These are phyloP conservation scores for Cyprinodon brontotheroides DNA, from an alignment of 2,113 vertebrate genomes.

Conservation along the genomic window DNA sequence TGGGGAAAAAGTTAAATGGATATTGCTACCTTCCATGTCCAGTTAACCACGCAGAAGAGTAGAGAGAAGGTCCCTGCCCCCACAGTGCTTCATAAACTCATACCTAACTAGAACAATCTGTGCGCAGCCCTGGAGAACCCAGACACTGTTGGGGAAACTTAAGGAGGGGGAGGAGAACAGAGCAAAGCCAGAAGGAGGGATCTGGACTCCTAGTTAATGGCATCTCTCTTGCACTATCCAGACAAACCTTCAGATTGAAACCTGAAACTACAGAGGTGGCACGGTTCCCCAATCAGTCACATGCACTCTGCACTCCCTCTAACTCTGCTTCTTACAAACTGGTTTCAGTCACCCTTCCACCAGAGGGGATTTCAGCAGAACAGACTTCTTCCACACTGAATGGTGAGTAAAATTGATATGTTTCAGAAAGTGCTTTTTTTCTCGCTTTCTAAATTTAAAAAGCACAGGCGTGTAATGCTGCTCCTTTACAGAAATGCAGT, in stretches of 20 bases:
- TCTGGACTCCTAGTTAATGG: constrained; percentile 50
- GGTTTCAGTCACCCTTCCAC: constrained; percentile 24
- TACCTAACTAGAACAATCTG: constrained; percentile 94
- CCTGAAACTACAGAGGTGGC: constrained; percentile 62
- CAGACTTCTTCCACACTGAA: constrained; percentile 25
- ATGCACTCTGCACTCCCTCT: constrained; percentile 15
- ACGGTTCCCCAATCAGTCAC: constrained; percentile 30
- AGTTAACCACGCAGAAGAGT: constrained; percentile 37
- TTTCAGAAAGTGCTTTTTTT: not conserved
- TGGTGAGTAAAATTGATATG: constrained; percentile 60
- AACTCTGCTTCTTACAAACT: constrained; percentile 39
- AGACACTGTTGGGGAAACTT: constrained; percentile 52
- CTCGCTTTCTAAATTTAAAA: not conserved
- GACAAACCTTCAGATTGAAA: constrained; percentile 68
- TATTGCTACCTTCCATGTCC: not conserved
- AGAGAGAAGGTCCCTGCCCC: constrained; percentile 60
- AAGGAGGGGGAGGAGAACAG: constrained; percentile 61
- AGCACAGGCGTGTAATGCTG: not conserved
- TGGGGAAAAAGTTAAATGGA: not conserved
- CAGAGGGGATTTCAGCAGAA: constrained; percentile 7
- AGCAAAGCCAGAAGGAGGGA: constrained; percentile 64
- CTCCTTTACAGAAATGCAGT: not conserved
- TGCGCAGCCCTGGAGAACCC: constrained; percentile 63
- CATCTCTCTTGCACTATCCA: constrained; percentile 45
- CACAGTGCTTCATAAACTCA: constrained; percentile 75